These are phyloP conservation scores for Arothron firmamentum DNA, from an alignment of 2,113 vertebrate genomes.

Conservation along the genomic window DNA sequence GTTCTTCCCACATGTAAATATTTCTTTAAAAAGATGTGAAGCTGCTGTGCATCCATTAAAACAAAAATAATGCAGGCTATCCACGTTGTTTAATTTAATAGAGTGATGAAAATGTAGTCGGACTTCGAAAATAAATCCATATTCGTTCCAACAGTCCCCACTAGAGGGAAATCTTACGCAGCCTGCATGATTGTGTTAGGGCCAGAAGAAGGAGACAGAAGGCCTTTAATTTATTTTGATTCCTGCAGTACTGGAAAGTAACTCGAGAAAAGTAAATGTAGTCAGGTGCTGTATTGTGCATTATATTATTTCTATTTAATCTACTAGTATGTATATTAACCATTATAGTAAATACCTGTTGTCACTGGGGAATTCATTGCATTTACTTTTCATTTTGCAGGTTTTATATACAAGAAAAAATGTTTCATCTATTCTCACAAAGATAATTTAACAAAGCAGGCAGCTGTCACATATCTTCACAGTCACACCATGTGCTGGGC, in stretches of 20 bases:
- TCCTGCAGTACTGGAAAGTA: not conserved
- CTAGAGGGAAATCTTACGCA: slow-evolving; percentile 43
- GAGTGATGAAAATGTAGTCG: too few species aligned
- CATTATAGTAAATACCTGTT: too few species aligned
- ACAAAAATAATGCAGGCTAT: not conserved
- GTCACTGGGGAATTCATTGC: too few species aligned
- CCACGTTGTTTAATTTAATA: too few species aligned
- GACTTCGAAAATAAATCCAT: not conserved
- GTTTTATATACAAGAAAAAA: too few species aligned
- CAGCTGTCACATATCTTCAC: too few species aligned
- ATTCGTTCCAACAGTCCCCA: slow-evolving; percentile 1
- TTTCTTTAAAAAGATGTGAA: too few species aligned
- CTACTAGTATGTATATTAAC: too few species aligned
- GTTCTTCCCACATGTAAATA: too few species aligned
- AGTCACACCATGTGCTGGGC: too few species aligned
- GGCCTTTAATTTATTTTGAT: not conserved
- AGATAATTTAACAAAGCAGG: not conserved
- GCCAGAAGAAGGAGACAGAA: not conserved
- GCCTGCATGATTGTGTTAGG: not conserved
- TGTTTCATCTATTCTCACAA: not conserved
- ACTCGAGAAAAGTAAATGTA: not conserved
- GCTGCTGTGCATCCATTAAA: not conserved
- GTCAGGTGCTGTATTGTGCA: too few species aligned
- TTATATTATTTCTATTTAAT: not conserved
- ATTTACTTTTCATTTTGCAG: too few species aligned